Conservation (phyloP, 2,888 invertebrate species). For the Monopis laevigella region DNA sequence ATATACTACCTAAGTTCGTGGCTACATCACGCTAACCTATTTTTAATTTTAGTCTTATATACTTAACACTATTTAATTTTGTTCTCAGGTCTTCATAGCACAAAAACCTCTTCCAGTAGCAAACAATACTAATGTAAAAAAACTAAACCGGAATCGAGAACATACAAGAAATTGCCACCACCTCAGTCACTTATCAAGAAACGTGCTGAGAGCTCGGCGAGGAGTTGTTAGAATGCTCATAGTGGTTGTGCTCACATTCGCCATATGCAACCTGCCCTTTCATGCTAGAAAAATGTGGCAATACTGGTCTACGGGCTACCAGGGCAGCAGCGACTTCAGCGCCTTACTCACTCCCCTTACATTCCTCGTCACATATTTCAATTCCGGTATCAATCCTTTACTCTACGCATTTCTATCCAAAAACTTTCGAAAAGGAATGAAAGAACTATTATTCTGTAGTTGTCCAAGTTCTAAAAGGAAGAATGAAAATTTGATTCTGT, state of each 20-base stretch:
- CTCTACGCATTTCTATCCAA: slow-evolving; percentile 87
- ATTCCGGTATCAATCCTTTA: slow-evolving; percentile 90
- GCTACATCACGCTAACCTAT: too few species aligned
- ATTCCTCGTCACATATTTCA: slow-evolving; percentile 87
- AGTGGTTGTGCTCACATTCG: slow-evolving; percentile 88
- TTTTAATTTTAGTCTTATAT: neutral
- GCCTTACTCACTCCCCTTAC: slow-evolving; percentile 85
- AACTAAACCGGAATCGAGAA: slow-evolving; percentile 42
- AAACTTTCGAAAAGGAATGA: slow-evolving; percentile 86
- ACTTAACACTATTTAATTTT: neutral
- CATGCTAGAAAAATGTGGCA: slow-evolving; percentile 91
- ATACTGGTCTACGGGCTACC: slow-evolving; percentile 78
- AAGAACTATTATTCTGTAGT: slow-evolving; percentile 77
- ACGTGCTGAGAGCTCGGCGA: slow-evolving; percentile 80
- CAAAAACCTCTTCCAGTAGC: slow-evolving; percentile 40
- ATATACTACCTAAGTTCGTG: too few species aligned
- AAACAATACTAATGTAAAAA: slow-evolving; percentile 37
- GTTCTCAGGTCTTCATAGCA: slow-evolving; percentile 33
- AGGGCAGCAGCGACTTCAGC: slow-evolving; percentile 78
- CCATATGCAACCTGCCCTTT: slow-evolving; percentile 88
- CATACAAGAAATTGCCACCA: slow-evolving; percentile 64
- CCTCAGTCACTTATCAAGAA: slow-evolving; percentile 76
- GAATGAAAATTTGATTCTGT: slow-evolving; percentile 47
- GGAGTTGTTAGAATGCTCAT: slow-evolving; percentile 91
- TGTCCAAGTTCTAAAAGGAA: slow-evolving; percentile 43